Percentiles rank a stretch among this genome's conserved stretches.
These are phyloP conservation scores for Willisornis vidua DNA, from an alignment of 2,113 vertebrate species.

Conservation along the genomic window DNA sequence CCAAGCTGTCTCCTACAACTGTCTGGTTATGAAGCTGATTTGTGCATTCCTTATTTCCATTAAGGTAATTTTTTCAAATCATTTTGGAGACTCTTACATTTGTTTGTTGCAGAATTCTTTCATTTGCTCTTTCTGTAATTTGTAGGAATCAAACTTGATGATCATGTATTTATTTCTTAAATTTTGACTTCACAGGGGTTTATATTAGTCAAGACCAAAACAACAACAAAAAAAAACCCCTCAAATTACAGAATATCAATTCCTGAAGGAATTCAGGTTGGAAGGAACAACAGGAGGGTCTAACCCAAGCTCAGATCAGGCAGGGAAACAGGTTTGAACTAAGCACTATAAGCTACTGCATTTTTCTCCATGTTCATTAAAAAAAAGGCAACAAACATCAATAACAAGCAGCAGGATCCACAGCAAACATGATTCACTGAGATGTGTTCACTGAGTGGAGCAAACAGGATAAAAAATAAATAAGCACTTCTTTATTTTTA, in stretches of 20 bases:
- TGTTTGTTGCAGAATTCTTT: neutral
- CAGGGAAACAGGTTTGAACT: neutral
- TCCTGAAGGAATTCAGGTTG: neutral
- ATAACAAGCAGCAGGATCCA: neutral
- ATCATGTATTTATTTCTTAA: neutral
- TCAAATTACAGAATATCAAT: neutral
- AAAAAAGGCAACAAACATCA: rapidly evolving
- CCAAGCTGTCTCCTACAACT: neutral
- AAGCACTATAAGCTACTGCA: neutral
- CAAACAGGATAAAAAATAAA: neutral
- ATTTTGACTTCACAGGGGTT: neutral
- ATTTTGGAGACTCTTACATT: neutral
- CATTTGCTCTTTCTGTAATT: neutral
- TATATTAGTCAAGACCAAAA: neutral
- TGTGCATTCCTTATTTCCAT: neutral
- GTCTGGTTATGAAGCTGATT: neutral
- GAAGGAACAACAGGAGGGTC: neutral
- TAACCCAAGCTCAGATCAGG: neutral
- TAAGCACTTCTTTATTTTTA: neutral
- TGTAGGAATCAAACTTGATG: neutral
- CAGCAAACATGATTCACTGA: neutral
- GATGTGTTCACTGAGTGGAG: neutral
- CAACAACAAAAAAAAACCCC: neutral
- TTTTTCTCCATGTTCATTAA: neutral
- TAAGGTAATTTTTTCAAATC: neutral